Evolutionary conservation across 1,140 invertebrate species (phyloP), one percentile per base, ranked within the genome.

Genomic region (Rhyacophila brunnea): DNA sequence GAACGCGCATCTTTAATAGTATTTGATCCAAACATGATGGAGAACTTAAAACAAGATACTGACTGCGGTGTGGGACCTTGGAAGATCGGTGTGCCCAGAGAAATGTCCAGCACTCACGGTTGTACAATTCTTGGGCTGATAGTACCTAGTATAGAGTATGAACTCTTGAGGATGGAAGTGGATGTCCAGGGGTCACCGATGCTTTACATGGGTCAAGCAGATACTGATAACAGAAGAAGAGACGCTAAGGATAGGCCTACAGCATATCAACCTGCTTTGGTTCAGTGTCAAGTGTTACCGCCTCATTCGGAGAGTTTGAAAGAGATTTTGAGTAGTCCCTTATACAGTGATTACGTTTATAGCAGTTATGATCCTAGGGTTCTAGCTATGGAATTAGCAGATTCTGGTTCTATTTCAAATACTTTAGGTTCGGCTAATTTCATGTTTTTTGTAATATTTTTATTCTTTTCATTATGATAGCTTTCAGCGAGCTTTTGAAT

Each of bases 91-190:
- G 68, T 75, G 7, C 72, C 76, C 6, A 73, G 80, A 45, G 82
- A 84, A 62, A 68, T 85, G 49, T 79, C 78, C 6, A 64, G 67
- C 6, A 80, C 78, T 0, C 70, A 75, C 13, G 82, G 82, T 3
- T 85, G 83, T 66, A 48, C 70, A 0, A 74, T 75, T 1, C 67
- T 85, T 13, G 81, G 80, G 4, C 77, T 85, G 17, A 57, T 69
- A 3, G 67, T 84, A 6, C 81, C 82, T 0, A 77, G 74, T 19
- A 67, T 74, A 13, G 78, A 81, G 58, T 72, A 73, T 38, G 81
- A 83, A 60, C 67, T 83, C 3, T 70, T 81, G 1, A 78, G 75
- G 47, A 64, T 80, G 20, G 81, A 82, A 59, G 70, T 74, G 48
- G 71, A 74, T 62, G 71, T 70, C 46, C 66, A 68, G 47, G 78